Conservation (phyloP, 1,140 invertebrate genomes). For the Drusus annulatus region DNA sequence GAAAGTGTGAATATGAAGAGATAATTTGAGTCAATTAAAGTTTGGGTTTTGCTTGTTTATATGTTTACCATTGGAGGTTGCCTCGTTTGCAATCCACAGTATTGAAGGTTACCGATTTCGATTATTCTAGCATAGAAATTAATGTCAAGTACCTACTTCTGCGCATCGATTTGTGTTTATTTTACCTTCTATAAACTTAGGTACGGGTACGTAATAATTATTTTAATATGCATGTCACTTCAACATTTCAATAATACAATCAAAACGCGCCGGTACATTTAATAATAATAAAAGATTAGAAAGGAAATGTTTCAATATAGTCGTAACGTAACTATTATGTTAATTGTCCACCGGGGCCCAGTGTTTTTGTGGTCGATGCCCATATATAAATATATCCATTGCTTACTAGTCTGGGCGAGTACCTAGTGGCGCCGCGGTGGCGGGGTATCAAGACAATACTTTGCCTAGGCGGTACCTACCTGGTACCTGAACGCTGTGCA, state of each 20-base stretch:
- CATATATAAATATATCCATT: constrained; percentile 33
- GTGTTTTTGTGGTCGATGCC: constrained; percentile 29
- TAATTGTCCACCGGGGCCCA: constrained; percentile 25
- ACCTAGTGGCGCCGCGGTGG: constrained; percentile 16
- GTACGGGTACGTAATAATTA: not conserved
- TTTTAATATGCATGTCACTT: not conserved
- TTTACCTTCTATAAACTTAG: too few relatives aligned
- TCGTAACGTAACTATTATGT: constrained; percentile 21
- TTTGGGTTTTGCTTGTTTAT: too few relatives aligned
- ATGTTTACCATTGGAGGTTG: too few relatives aligned
- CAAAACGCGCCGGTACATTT: constrained; percentile 1
- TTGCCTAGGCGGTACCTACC: not conserved
- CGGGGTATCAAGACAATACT: constrained; percentile 28
- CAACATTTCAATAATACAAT: constrained; percentile 1
- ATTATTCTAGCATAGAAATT: too few relatives aligned
- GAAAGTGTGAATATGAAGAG: too few relatives aligned
- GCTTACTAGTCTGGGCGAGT: not conserved
- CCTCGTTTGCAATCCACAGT: too few relatives aligned
- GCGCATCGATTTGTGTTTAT: too few relatives aligned
- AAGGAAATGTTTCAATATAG: constrained; percentile 17
- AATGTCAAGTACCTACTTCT: too few relatives aligned
- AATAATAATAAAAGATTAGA: not conserved
- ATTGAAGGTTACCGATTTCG: too few relatives aligned
- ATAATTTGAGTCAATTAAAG: too few relatives aligned
- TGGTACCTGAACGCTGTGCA: not conserved